Conservation (phyloP, 2,888 invertebrate genomes). For the Ceriagrion tenellum region DNA sequence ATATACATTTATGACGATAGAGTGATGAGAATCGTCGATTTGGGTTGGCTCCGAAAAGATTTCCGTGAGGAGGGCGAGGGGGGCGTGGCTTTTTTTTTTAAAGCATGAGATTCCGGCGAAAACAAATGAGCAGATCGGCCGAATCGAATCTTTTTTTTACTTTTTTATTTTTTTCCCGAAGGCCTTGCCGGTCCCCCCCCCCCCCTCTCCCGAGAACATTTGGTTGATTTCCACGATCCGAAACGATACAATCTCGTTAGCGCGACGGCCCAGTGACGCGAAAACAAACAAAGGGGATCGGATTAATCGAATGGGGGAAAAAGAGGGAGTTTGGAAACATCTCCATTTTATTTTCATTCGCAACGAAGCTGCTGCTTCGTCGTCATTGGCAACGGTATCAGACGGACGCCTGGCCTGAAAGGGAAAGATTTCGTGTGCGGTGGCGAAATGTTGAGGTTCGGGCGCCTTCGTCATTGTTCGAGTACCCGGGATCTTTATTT, state of each 20-base stretch:
- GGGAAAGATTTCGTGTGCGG: too few relatives aligned
- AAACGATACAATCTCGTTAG: neutral
- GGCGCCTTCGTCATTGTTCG: too few relatives aligned
- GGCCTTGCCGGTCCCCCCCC: neutral
- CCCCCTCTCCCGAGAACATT: neutral
- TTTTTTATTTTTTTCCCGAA: neutral
- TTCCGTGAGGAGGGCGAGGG: neutral
- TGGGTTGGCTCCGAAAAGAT: neutral
- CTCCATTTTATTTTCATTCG: too few relatives aligned
- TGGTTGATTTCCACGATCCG: neutral
- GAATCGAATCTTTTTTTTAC: neutral
- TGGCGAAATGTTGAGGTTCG: too few relatives aligned
- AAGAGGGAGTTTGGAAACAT: neutral
- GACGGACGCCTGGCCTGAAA: neutral
- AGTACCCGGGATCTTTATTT: too few relatives aligned
- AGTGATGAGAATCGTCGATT: slow-evolving; percentile 4
- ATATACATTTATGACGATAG: slow-evolving; percentile 24
- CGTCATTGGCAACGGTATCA: neutral
- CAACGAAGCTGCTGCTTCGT: too few relatives aligned
- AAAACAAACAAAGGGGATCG: neutral
- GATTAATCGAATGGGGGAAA: neutral
- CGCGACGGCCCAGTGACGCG: neutral
- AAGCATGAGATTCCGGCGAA: neutral
- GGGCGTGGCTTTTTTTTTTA: neutral
- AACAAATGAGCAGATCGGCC: neutral